Evolutionary conservation across 1,140 invertebrate species (phyloP).

Genomic region (Triops longicaudatus): DNA sequence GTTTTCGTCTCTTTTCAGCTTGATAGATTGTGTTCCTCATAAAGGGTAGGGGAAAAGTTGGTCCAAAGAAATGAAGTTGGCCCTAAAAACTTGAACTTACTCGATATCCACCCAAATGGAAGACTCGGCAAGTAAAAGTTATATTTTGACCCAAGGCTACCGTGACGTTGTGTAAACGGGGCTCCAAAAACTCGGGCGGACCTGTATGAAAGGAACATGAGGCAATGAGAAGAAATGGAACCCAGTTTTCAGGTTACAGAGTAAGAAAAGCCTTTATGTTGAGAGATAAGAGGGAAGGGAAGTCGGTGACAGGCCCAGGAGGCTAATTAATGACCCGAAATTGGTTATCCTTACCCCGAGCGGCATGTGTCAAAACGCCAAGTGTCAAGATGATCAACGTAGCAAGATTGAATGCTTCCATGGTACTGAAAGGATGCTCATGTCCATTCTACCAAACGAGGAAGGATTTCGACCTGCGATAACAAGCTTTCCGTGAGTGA

Average conservation of each 20-base stretch:
- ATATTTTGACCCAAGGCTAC: conserved; percentile 77
- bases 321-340: neutral
- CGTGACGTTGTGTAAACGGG: conserved; percentile 65
- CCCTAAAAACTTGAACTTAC: conserved; percentile 44
- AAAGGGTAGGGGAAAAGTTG: too few relatives aligned
- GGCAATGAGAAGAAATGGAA: neutral
- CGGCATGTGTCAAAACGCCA: neutral
- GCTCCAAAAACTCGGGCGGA: conserved; percentile 5
- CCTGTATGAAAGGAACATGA: neutral
- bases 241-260: neutral
- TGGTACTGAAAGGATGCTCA: conserved; percentile 1
- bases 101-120: conserved; percentile 73
- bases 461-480: neutral
- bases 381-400: conserved; percentile 3
- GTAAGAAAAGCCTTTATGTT: too few relatives aligned
- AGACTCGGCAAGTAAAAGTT: conserved; percentile 78
- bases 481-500: neutral
- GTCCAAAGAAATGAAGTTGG: neutral
- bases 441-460: neutral
- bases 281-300: neutral
- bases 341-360: conserved; percentile 1
- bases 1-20: conserved; percentile 23
- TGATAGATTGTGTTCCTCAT: neutral
- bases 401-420: conserved; percentile 2
- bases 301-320: neutral